These are phyloP conservation scores for Aldabrachelys gigantea DNA, from an alignment of 2,113 vertebrate species.

Conservation along the genomic window DNA sequence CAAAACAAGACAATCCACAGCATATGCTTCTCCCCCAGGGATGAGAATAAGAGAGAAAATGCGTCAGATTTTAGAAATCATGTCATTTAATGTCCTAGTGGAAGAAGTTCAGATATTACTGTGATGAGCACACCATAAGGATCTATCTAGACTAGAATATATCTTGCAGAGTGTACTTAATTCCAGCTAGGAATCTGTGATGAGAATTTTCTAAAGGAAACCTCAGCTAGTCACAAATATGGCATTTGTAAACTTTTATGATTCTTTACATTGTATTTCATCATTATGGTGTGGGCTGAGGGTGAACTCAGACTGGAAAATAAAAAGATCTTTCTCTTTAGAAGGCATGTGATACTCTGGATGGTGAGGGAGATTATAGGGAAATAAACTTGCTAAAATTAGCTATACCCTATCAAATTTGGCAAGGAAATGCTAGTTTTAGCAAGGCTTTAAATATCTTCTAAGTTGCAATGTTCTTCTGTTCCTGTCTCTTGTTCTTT, in stretches of 20 bases:
- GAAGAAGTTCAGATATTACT: not conserved
- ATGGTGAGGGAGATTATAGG: not conserved
- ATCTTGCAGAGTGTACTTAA: not conserved
- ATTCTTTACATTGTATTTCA: slow-evolving; percentile 12
- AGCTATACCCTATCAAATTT: not conserved
- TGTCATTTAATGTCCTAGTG: not conserved
- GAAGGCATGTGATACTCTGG: not conserved
- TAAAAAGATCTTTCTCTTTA: not conserved
- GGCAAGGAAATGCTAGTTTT: not conserved
- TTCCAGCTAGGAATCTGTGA: not conserved
- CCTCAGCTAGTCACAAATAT: slow-evolving; percentile 6
- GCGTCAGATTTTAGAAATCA: not conserved
- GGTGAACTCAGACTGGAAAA: slow-evolving; percentile 1
- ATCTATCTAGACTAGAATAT: not conserved
- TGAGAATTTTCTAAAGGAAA: slow-evolving; percentile 5
- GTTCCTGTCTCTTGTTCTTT: not conserved
- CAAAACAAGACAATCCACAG: not conserved
- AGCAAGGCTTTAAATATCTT: not conserved
- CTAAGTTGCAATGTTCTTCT: not conserved
- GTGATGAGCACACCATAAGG: not conserved
- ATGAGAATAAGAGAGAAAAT: not conserved
- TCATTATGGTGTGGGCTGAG: not conserved
- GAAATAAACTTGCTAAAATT: not conserved
- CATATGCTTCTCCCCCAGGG: not conserved
- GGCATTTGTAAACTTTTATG: not conserved